Base-by-base conservation (phyloP, 2,888 invertebrate species). In the Holacanthella duospinosa region DNA sequence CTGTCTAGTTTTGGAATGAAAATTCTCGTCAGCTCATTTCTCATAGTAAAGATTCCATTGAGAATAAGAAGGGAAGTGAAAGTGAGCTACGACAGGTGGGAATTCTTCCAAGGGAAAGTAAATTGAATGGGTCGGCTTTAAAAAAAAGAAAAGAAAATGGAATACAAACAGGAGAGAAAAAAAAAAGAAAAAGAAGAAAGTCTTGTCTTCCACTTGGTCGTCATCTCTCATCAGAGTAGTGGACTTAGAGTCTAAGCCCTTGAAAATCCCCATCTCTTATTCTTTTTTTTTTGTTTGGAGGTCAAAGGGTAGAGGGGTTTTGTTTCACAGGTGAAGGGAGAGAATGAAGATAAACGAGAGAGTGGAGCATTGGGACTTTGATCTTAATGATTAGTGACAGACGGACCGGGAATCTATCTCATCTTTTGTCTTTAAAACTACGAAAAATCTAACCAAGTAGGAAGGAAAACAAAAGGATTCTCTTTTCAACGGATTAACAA, bases 141-240 rank as follows among this genome's bases (percentile, higher is more conserved):
- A 48, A 48, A 48, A 21, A 48, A 21, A 21, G 19, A 9, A 9
- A 21, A 48, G 48, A 9, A 48, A 48, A 48, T 48, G 48, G 43
- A 25, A 59, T 21, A 43, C 43, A 59, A 59, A 59, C n/a, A 36
- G 21, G n/a, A 29, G 28, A 56, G 56, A n/a, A n/a, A 55, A 55
- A 55, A 24, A 29, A 36, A 57, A 29, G 57, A 57, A 57, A 3
- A 29, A 29, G 57, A n/a, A 2, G 57, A 29, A 29, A 29, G 36
- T 4, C 9, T 36, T 36, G 36, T 36, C 6, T 36, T 36, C 36
- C n/a, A n/a, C n/a, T n/a, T n/a, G n/a, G n/a, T n/a, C n/a, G n/a
- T n/a, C n/a, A n/a, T n/a, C n/a, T n/a, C n/a, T n/a, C n/a, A n/a
- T n/a, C 36, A 16, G 36, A 16, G 36, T 9, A 48, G 48, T 48